These are phyloP conservation scores for Fukomys damarensis DNA, from an alignment of 2,113 vertebrate genomes.

Conservation along the genomic window DNA sequence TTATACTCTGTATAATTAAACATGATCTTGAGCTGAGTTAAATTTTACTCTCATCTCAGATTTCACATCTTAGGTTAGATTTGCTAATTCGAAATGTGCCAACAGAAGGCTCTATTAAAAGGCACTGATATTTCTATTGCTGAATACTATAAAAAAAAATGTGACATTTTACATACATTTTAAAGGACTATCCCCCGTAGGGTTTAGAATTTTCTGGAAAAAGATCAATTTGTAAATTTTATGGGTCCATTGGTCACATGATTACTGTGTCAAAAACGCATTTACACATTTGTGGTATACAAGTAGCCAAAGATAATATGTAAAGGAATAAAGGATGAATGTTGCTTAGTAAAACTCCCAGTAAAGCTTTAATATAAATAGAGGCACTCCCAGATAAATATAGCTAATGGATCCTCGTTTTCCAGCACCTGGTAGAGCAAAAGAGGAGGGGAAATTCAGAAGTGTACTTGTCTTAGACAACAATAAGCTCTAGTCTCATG, in stretches of 20 bases:
- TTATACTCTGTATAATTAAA: constrained; percentile 74
- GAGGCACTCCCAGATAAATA: not conserved
- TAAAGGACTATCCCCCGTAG: not conserved
- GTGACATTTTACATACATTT: not conserved
- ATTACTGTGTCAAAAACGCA: not conserved
- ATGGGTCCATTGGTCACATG: not conserved
- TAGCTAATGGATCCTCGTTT: constrained; percentile 18
- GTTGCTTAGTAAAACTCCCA: not conserved
- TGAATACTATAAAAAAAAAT: not conserved
- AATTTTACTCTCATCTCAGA: not conserved
- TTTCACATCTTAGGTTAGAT: constrained; percentile 51
- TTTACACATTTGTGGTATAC: not conserved
- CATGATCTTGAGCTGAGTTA: constrained; percentile 10
- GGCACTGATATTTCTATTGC: not conserved
- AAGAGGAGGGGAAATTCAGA: not conserved
- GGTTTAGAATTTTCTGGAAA: not conserved
- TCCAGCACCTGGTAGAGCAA: too few species aligned
- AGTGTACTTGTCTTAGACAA: not conserved
- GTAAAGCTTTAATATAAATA: not conserved
- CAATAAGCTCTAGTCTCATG: not conserved
- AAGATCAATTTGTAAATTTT: not conserved
- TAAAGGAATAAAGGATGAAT: not conserved
- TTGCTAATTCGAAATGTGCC: constrained; percentile 67
- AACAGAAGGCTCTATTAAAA: not conserved
- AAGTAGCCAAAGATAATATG: not conserved